Conservation (phyloP, 2,113 vertebrate species). For the Progne subis region DNA sequence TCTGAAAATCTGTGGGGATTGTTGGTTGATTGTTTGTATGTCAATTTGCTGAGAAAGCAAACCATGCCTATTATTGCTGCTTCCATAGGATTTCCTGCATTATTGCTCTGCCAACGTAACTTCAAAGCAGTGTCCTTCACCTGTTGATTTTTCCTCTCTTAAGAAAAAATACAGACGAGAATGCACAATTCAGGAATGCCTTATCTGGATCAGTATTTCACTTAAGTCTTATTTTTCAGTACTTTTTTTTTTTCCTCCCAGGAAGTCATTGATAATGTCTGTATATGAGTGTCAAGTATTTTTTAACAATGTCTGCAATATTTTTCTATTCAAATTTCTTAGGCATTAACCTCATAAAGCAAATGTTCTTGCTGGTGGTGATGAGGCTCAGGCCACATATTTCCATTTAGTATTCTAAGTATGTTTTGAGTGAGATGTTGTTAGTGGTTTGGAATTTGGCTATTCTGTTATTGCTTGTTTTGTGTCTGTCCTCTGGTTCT, state of each 20-base stretch:
- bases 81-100: background rate
- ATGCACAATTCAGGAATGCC: background rate
- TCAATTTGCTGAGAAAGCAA: background rate
- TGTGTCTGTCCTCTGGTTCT: background rate
- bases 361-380: background rate
- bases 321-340: background rate
- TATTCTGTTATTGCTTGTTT: background rate
- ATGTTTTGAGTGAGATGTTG: background rate
- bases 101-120: fast-evolving
- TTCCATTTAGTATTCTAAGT: background rate
- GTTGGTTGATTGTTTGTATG: background rate
- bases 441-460: background rate
- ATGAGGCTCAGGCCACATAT: fast-evolving
- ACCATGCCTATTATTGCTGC: background rate
- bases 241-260: background rate
- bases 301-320: background rate
- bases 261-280: background rate
- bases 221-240: background rate
- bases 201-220: background rate
- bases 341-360: background rate
- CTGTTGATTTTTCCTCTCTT: background rate
- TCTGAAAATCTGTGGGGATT: fast-evolving
- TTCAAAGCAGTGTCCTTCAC: background rate
- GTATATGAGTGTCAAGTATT: background rate
- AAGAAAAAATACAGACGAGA: background rate